Evolutionary conservation across 1,140 invertebrate genomes (phyloP).

Genomic region (Drosophila nigromelanica): DNA sequence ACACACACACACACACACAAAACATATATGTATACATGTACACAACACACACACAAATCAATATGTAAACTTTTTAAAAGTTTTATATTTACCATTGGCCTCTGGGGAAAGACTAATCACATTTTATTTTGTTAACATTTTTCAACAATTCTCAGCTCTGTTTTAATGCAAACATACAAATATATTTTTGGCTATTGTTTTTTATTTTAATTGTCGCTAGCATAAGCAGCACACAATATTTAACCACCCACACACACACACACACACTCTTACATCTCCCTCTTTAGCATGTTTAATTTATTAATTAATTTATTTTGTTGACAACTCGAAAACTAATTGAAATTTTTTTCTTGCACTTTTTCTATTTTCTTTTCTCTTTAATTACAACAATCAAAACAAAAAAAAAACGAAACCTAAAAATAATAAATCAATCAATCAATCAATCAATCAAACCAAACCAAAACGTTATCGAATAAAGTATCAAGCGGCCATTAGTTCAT

Average conservation of each 20-base stretch:
- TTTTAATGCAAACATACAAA: conserved; percentile 17
- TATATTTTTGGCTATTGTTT: conserved; percentile 48
- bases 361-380: conserved; percentile 79
- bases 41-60: conserved; percentile 13
- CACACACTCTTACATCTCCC: conserved; percentile 4
- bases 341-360: conserved; percentile 79
- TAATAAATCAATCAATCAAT: conserved; percentile 46
- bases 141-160: conserved; percentile 16
- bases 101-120: conserved; percentile 84
- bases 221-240: conserved; percentile 51
- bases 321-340: conserved; percentile 72
- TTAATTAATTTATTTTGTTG: conserved; percentile 67
- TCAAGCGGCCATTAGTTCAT: conserved; percentile 84
- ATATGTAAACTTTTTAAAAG: conserved; percentile 25
- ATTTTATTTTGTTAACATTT: conserved; percentile 59
- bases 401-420: conserved; percentile 23
- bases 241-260: conserved; percentile 20
- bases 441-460: conserved; percentile 6
- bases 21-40: background rate
- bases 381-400: conserved; percentile 27
- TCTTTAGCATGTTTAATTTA: conserved; percentile 60
- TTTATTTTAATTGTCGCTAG: conserved; percentile 47
- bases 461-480: conserved; percentile 60
- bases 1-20: conserved; percentile 24
- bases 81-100: conserved; percentile 62